A percentile compares a stretch with the other conserved stretches of the same genome.
phyloP scores from a whole-genome alignment of 2,888 invertebrate species.

The Rhagonycha lutea region DNA sequence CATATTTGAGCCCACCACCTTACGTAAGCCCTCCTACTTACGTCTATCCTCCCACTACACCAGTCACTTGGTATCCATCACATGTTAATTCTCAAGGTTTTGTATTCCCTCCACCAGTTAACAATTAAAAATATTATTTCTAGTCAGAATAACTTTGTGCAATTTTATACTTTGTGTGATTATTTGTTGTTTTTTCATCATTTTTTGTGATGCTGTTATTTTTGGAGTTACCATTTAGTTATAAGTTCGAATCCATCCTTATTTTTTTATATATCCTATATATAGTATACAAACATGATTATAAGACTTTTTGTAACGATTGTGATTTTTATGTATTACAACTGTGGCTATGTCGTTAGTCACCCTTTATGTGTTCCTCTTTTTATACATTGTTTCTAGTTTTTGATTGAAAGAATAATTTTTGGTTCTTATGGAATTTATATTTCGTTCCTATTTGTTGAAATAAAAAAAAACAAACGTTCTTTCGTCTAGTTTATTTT shows the following conservation, averaged over 20 bases:
- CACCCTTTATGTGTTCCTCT: not conserved
- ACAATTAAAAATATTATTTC: not conserved
- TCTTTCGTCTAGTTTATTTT: not conserved
- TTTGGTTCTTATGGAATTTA: not conserved
- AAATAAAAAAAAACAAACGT: not conserved
- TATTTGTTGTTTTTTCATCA: not conserved
- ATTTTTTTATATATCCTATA: not conserved
- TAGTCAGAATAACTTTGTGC: not conserved
- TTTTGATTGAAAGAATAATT: not conserved
- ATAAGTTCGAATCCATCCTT: not conserved
- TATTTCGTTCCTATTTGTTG: not conserved
- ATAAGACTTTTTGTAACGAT: not conserved
- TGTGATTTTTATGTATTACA: not conserved
- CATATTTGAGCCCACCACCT: not conserved
- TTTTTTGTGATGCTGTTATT: not conserved
- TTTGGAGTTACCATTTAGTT: not conserved
- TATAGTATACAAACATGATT: not conserved
- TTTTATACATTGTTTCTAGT: not conserved
- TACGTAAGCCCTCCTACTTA: constrained; percentile 23
- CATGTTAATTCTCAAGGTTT: constrained; percentile 40
- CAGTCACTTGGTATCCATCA: constrained; percentile 33
- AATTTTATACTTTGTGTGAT: not conserved
- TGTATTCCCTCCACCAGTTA: constrained; percentile 34
- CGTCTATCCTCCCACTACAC: constrained; percentile 35
- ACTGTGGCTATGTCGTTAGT: not conserved